A percentile compares a stretch with the other conserved stretches of the same genome.
Conservation (phyloP, 2,797 vertebrate species). For the Aplochiton taeniatus region DNA sequence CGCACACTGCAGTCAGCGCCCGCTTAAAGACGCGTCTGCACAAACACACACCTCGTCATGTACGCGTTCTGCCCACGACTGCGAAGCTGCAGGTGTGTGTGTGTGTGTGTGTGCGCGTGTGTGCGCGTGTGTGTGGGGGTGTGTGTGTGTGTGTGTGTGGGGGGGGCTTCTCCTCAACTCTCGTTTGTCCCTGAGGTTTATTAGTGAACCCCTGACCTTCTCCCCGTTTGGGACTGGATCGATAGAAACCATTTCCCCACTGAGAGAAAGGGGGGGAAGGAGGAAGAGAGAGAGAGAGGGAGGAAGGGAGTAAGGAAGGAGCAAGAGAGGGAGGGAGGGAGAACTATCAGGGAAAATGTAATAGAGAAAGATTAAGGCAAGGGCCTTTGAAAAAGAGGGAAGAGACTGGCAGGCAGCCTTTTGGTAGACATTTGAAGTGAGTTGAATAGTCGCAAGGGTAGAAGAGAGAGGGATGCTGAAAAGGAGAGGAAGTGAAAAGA, state of each 20-base stretch:
- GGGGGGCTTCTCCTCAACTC: neutral
- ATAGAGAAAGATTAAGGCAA: neutral
- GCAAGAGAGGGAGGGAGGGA: neutral
- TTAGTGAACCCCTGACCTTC: slow-evolving; percentile 66
- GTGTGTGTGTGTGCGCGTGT: slow-evolving; percentile 27
- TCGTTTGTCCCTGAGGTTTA: slow-evolving; percentile 64
- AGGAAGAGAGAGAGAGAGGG: neutral
- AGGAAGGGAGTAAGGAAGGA: slow-evolving; percentile 21
- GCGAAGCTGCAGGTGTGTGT: slow-evolving; percentile 18
- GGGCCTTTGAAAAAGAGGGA: slow-evolving; percentile 23
- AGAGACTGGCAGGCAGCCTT: neutral
- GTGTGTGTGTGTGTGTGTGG: slow-evolving; percentile 18
- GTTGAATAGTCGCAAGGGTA: neutral
- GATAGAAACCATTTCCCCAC: slow-evolving; percentile 62
- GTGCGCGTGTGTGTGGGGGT: neutral
- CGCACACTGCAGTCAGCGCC: neutral
- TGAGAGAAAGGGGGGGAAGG: neutral
- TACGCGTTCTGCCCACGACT: slow-evolving; percentile 21
- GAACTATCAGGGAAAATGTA: neutral
- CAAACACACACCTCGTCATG: slow-evolving; percentile 10
- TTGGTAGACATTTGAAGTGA: no score
- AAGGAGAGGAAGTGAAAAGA: neutral
- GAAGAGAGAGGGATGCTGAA: neutral
- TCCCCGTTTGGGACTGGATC: slow-evolving; percentile 58
- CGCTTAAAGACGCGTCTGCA: neutral